phyloP scores from a whole-genome alignment of 2,797 vertebrate genomes.

The Galagoides demidoff region DNA sequence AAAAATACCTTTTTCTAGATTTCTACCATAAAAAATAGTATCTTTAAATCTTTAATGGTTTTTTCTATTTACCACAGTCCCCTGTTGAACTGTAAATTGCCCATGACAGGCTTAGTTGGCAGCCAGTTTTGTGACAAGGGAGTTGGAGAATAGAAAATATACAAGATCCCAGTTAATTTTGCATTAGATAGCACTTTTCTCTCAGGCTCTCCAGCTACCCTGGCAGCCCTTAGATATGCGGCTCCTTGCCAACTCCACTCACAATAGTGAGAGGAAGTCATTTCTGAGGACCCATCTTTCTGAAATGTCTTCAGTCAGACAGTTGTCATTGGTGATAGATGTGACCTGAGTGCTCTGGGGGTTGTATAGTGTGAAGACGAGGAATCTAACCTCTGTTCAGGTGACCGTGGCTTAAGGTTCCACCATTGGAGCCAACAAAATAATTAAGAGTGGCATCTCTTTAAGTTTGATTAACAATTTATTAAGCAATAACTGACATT shows the following conservation, averaged over 20 bases:
- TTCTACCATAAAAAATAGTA: constrained; percentile 24
- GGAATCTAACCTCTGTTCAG: constrained; percentile 32
- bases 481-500: constrained; percentile 46
- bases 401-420: not conserved
- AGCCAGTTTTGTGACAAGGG: constrained; percentile 15
- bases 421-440: constrained; percentile 16
- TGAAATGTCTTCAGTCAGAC: not conserved
- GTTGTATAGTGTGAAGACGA: not conserved
- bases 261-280: not conserved
- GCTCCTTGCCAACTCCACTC: not conserved
- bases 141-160: constrained; percentile 23
- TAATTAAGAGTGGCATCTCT: constrained; percentile 16
- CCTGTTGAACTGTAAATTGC: not conserved
- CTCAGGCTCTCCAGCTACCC: not conserved
- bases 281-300: not conserved
- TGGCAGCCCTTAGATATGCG: not conserved
- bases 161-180: not conserved
- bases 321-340: constrained; percentile 15
- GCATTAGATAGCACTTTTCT: not conserved
- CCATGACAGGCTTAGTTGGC: not conserved
- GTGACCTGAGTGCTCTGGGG: not conserved
- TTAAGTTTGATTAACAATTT: constrained; percentile 54
- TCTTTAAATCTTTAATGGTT: not conserved
- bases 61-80: constrained; percentile 12
- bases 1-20: constrained; percentile 48